Evolutionary conservation across 2,113 vertebrate genomes (phyloP).

Genomic region (Syngnathus floridae): DNA sequence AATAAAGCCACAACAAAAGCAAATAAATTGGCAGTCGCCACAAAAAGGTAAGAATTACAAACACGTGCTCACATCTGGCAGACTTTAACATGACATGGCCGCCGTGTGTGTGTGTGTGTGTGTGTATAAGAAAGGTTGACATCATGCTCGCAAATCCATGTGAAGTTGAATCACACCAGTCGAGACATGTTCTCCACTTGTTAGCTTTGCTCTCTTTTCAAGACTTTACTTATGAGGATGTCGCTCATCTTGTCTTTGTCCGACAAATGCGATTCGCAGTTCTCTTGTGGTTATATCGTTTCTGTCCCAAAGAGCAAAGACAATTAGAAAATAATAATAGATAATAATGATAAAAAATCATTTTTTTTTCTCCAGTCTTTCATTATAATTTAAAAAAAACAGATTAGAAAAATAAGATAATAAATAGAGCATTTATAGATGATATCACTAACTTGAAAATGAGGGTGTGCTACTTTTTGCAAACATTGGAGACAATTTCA

Average conservation of each 20-base stretch:
- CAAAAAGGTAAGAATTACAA: constrained; percentile 20
- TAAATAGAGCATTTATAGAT: too few species aligned
- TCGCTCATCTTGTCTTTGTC: constrained; percentile 4
- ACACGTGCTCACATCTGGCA: constrained; percentile 41
- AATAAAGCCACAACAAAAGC: constrained; percentile 3
- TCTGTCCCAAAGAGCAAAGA: neutral
- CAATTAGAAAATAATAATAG: neutral
- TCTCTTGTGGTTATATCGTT: too few species aligned
- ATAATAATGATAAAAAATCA: too few species aligned
- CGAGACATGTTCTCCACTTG: constrained; percentile 51
- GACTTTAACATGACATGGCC: constrained; percentile 30
- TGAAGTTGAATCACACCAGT: constrained; percentile 53
- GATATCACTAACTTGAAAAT: too few species aligned
- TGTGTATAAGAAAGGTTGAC: constrained; percentile 53
- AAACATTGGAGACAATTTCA: too few species aligned
- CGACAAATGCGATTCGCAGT: neutral
- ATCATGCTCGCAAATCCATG: constrained; percentile 54
- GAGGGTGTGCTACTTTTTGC: too few species aligned
- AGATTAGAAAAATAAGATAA: too few species aligned
- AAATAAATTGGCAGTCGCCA: constrained; percentile 3
- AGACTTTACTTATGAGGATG: constrained; percentile 1
- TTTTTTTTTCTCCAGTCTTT: too few species aligned
- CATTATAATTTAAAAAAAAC: too few species aligned
- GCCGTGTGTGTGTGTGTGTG: constrained; percentile 40
- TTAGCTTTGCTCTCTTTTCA: constrained; percentile 15